phyloP scores from a whole-genome alignment of 2,797 vertebrate genomes.

The Hapalemur alaotrensis region DNA sequence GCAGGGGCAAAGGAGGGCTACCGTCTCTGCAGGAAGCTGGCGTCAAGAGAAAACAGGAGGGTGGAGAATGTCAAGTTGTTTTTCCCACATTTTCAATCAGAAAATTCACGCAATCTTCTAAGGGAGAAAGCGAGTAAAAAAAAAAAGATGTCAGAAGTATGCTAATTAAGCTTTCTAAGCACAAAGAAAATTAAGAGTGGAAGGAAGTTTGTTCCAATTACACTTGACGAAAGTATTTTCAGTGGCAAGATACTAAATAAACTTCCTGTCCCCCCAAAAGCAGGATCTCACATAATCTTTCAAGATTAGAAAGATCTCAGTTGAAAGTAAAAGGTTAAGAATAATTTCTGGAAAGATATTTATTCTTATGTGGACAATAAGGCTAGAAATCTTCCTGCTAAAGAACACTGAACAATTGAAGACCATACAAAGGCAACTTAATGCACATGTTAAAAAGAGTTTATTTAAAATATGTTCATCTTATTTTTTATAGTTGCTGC shows the following conservation, averaged over 20 bases:
- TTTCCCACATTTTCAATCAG: neutral
- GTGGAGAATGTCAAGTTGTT: neutral
- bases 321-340: neutral
- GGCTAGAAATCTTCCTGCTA: neutral
- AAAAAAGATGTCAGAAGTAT: neutral
- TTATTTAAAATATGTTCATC: constrained; percentile 7
- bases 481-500: neutral
- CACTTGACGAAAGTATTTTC: neutral
- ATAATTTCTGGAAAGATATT: neutral
- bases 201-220: neutral
- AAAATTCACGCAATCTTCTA: neutral
- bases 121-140: neutral
- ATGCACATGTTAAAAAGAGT: neutral
- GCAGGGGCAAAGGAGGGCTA: neutral
- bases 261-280: neutral
- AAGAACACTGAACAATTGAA: neutral
- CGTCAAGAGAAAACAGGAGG: neutral
- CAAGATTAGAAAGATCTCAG: neutral
- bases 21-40: neutral
- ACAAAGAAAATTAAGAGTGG: neutral
- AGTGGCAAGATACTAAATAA: neutral
- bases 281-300: neutral
- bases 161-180: neutral
- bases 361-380: neutral
- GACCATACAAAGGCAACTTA: neutral